phyloP scores from a whole-genome alignment of 2,113 vertebrate species.

The Marmota monax region DNA sequence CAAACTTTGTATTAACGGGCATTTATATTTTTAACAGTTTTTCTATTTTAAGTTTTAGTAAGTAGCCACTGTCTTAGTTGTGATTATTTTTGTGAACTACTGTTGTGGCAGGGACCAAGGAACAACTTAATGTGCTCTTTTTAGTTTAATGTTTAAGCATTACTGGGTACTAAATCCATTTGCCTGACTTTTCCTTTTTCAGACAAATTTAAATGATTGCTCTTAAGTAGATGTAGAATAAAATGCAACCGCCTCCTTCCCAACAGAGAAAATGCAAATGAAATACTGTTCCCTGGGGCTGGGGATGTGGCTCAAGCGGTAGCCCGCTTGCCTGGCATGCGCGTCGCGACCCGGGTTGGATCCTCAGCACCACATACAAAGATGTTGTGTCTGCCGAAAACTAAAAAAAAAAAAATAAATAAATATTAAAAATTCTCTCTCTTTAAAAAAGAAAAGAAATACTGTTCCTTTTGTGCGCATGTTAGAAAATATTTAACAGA shows the following conservation, averaged over 20 bases:
- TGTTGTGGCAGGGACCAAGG: background rate
- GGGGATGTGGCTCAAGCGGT: no score
- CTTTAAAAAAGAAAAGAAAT: background rate
- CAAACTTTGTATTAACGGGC: background rate
- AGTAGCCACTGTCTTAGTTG: slow-evolving; percentile 22
- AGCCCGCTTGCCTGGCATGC: no score
- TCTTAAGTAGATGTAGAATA: background rate
- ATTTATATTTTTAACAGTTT: slow-evolving; percentile 53
- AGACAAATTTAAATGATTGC: slow-evolving; percentile 53
- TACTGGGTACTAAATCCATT: slow-evolving; percentile 17
- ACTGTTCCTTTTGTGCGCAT: slow-evolving; percentile 35
- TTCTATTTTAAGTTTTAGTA: slow-evolving; percentile 60
- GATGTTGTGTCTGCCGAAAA: no score
- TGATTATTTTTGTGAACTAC: slow-evolving; percentile 38
- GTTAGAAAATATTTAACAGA: slow-evolving; percentile 65
- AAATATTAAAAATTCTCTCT: no score
- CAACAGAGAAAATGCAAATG: slow-evolving; percentile 49
- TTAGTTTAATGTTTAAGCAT: slow-evolving; percentile 49
- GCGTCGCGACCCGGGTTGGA: no score
- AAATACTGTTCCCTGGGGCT: background rate
- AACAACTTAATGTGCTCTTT: slow-evolving; percentile 7
- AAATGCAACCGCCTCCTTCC: background rate
- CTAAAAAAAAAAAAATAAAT: no score
- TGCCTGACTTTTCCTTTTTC: slow-evolving; percentile 44
- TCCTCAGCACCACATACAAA: no score